phyloP scores from a whole-genome alignment of 2,888 invertebrate species.

The Metacarcinus magister region DNA sequence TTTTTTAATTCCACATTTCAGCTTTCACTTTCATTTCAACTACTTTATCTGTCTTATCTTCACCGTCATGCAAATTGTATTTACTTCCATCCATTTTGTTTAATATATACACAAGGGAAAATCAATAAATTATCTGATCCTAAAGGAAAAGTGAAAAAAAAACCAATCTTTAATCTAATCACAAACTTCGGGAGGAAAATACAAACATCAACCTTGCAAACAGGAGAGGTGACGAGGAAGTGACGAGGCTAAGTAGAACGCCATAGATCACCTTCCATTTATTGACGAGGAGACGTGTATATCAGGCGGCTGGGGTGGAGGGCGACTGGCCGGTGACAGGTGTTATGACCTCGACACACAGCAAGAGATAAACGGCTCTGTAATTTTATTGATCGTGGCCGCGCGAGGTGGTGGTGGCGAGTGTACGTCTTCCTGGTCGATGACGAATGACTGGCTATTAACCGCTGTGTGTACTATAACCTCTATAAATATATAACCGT shows the following conservation, averaged over 20 bases:
- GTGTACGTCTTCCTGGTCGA: not conserved
- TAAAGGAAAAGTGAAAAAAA: too few relatives aligned
- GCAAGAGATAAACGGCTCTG: not conserved
- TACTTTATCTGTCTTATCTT: not conserved
- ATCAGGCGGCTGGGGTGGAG: slow-evolving; percentile 11
- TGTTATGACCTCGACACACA: slow-evolving; percentile 19
- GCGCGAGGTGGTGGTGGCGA: slow-evolving; percentile 21
- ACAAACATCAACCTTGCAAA: not conserved
- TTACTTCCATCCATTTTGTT: not conserved
- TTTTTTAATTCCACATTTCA: not conserved
- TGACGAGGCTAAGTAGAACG: not conserved
- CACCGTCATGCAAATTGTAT: not conserved
- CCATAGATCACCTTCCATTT: slow-evolving; percentile 31
- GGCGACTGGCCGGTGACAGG: not conserved
- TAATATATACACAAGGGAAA: too few relatives aligned
- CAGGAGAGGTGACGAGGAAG: not conserved
- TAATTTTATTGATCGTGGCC: slow-evolving; percentile 21
- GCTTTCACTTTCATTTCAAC: not conserved
- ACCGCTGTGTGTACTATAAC: slow-evolving; percentile 14
- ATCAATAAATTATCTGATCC: too few relatives aligned
- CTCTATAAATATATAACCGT: slow-evolving; percentile 7
- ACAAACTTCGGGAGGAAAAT: not conserved
- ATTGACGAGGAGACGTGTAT: slow-evolving; percentile 30
- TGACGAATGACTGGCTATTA: not conserved
- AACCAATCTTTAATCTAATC: too few relatives aligned